Percentiles rank a stretch among this genome's conserved stretches.
Evolutionary conservation across 2,797 vertebrate genomes (phyloP).

Genomic region (Neosilurus mollespiculum): DNA sequence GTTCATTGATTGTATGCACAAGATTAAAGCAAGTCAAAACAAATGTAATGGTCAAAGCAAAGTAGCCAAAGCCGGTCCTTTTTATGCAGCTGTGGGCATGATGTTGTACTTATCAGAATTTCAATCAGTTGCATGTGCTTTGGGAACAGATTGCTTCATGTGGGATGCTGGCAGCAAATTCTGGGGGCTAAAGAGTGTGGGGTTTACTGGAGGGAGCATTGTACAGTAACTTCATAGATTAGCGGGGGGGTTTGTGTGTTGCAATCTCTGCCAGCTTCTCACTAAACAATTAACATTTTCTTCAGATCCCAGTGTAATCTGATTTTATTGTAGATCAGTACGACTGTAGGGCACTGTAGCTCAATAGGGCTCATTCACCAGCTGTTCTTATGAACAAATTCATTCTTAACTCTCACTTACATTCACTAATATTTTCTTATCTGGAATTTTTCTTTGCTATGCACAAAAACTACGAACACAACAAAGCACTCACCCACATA

Average conservation of each 20-base stretch:
- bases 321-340: slow-evolving; percentile 40
- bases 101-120: slow-evolving; percentile 67
- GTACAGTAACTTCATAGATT: slow-evolving; percentile 71
- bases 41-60: slow-evolving; percentile 58
- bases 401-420: too few species aligned
- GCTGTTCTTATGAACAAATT: too few species aligned
- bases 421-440: too few species aligned
- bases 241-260: slow-evolving; percentile 38
- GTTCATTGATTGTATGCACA: slow-evolving; percentile 64
- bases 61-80: slow-evolving; percentile 60
- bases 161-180: slow-evolving; percentile 53
- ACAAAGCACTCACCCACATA: too few species aligned
- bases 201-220: slow-evolving; percentile 51
- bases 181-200: slow-evolving; percentile 46
- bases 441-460: too few species aligned
- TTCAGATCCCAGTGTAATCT: slow-evolving; percentile 47
- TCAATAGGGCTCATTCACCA: too few species aligned
- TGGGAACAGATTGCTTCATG: slow-evolving; percentile 70
- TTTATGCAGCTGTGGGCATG: slow-evolving; percentile 49
- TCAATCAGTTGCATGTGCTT: slow-evolving; percentile 69
- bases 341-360: too few species aligned
- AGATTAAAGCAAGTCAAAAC: slow-evolving; percentile 74
- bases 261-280: slow-evolving; percentile 48
- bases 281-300: slow-evolving; percentile 58
- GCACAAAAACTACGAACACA: too few species aligned